phyloP scores from a whole-genome alignment of 53 echinoderm and acorn worm species.

The Apostichopus leukothele region DNA sequence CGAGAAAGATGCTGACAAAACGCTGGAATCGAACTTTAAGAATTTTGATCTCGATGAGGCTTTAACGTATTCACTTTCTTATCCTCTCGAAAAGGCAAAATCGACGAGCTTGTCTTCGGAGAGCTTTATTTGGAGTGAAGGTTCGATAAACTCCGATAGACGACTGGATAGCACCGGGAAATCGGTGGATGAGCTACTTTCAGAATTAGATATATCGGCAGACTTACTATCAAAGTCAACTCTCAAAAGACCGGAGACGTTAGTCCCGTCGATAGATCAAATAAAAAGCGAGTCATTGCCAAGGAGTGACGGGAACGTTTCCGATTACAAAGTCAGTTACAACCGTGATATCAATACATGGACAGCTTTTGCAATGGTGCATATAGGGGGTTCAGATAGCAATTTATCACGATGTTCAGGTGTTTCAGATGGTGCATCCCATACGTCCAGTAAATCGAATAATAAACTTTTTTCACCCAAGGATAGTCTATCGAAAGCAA shows the following conservation, averaged over 20 bases:
- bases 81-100: conserved; percentile 28
- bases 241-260: conserved; percentile 41
- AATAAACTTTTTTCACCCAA: background rate
- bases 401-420: conserved; percentile 39
- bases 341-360: conserved; percentile 91
- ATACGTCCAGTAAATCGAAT: conserved; percentile 30
- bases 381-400: conserved; percentile 69
- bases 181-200: conserved; percentile 38
- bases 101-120: conserved; percentile 41
- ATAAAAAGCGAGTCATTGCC: conserved; percentile 8
- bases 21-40: conserved; percentile 16
- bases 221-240: conserved; percentile 21
- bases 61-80: conserved; percentile 27
- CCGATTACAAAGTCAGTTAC: conserved; percentile 87
- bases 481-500: background rate
- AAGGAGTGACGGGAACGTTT: conserved; percentile 63
- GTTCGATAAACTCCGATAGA: conserved; percentile 36
- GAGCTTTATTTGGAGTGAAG: conserved; percentile 49
- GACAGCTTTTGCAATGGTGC: conserved; percentile 93
- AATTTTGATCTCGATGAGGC: conserved; percentile 45
- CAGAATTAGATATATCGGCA: conserved; percentile 46
- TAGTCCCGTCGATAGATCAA: conserved; percentile 29
- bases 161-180: conserved; percentile 29
- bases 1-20: conserved; percentile 2
- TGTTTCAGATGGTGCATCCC: conserved; percentile 25